These are phyloP conservation scores for Camponotus fellah DNA, from an alignment of 2,888 invertebrate genomes.

Conservation along the genomic window DNA sequence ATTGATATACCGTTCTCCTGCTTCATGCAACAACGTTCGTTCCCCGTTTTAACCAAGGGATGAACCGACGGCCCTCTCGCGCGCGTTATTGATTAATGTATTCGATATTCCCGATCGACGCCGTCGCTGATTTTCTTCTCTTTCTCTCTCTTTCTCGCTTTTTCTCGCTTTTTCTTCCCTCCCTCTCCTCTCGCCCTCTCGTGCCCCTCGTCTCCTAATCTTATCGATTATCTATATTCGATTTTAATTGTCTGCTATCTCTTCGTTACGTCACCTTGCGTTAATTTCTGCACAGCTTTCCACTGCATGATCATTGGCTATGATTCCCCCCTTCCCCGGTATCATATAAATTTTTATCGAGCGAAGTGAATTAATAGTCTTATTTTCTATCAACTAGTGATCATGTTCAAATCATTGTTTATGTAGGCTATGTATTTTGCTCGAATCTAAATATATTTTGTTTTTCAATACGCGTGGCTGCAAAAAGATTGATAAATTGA, in stretches of 20 bases:
- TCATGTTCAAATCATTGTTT: not conserved
- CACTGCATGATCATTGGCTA: conserved; percentile 40
- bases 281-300: conserved; percentile 49
- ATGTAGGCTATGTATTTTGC: not conserved
- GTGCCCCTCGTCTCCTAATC: conserved; percentile 42
- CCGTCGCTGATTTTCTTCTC: conserved; percentile 66
- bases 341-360: conserved; percentile 21
- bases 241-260: conserved; percentile 70
- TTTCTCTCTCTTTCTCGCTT: conserved; percentile 4
- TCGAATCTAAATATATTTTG: not conserved
- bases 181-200: not conserved
- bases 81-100: conserved; percentile 73
- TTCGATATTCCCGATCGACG: conserved; percentile 74
- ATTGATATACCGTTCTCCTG: conserved; percentile 62
- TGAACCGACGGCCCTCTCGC: conserved; percentile 59
- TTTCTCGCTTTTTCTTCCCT: conserved; percentile 7
- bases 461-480: not conserved
- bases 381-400: not conserved
- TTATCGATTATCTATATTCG: conserved; percentile 71
- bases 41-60: conserved; percentile 66
- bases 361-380: conserved; percentile 1
- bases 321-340: conserved; percentile 41
- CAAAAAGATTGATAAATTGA: not conserved
- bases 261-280: conserved; percentile 47
- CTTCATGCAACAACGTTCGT: conserved; percentile 33